A percentile compares a stretch with the other conserved stretches of the same genome.
Conservation (phyloP, 92 coral and sea anemone genomes). For the Zoanthus gigantus region DNA sequence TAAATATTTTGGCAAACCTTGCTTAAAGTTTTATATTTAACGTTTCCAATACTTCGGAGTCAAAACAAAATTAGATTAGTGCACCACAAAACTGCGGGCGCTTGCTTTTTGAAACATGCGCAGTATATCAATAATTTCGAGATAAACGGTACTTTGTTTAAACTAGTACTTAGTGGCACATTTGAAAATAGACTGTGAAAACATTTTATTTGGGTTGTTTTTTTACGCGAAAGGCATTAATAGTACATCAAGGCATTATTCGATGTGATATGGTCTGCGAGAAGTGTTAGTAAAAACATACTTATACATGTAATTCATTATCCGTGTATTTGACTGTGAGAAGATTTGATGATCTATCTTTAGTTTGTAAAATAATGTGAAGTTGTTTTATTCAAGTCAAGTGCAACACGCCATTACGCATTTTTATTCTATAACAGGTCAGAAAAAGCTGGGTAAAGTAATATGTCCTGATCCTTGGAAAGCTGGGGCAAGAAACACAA, state of each 20-base stretch:
- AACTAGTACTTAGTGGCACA: neutral
- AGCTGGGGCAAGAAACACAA: conserved; percentile 94
- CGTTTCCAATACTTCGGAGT: neutral
- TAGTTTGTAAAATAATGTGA: neutral
- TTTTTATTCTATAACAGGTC: conserved; percentile 64
- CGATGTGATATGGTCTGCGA: conserved; percentile 29
- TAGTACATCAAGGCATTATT: neutral
- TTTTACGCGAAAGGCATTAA: neutral
- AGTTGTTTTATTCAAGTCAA: neutral
- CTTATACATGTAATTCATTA: neutral
- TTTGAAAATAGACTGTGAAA: neutral
- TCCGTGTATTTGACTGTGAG: neutral
- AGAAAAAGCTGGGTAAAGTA: conserved; percentile 94
- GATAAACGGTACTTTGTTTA: neutral
- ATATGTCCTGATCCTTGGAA: conserved; percentile 99
- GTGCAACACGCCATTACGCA: neutral
- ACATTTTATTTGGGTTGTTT: neutral
- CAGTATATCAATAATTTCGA: no score
- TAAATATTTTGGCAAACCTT: neutral
- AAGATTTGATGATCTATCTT: neutral
- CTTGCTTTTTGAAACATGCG: conserved; percentile 19
- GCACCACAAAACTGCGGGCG: conserved; percentile 37
- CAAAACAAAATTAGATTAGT: neutral
- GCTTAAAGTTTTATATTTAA: neutral
- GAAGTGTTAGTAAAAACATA: conserved; percentile 22